phyloP scores from a whole-genome alignment of 2,888 invertebrate genomes.

The Dioctria linearis region DNA sequence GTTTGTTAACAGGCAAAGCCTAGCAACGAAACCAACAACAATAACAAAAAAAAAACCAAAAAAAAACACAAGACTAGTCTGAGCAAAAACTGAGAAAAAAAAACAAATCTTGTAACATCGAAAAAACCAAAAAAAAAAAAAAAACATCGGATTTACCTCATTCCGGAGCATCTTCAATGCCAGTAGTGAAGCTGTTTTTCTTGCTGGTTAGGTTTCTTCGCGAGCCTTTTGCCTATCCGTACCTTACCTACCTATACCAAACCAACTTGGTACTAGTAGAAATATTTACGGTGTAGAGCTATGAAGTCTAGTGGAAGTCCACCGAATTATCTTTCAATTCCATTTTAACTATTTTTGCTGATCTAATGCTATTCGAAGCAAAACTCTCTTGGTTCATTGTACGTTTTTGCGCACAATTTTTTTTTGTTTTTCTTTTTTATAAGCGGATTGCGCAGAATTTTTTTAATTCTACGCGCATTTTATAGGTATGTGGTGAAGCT shows the following conservation, averaged over 20 bases:
- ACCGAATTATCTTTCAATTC: not conserved
- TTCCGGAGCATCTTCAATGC: not conserved
- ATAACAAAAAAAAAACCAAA: not conserved
- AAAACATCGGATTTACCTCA: not conserved
- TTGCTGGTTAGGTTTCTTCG: too few species aligned
- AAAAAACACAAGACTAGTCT: not conserved
- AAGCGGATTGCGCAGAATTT: too few species aligned
- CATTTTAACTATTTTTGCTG: not conserved
- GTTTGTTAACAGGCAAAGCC: not conserved
- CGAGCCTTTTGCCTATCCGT: too few species aligned
- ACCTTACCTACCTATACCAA: too few species aligned
- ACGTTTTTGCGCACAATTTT: too few species aligned
- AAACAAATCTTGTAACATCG: not conserved
- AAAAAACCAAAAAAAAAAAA: not conserved
- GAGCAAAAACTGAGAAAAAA: not conserved
- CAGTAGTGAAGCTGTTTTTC: too few species aligned
- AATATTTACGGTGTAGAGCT: too few species aligned
- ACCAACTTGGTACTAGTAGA: too few species aligned
- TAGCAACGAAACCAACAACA: not conserved
- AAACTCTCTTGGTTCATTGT: too few species aligned
- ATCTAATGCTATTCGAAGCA: not conserved
- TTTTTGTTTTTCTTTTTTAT: too few species aligned
- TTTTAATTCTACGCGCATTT: too few species aligned
- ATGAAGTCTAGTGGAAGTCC: not conserved
- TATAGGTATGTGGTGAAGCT: too few species aligned